Conservation (phyloP, 64 coral and sea anemone species). For the Porites australiensis region DNA sequence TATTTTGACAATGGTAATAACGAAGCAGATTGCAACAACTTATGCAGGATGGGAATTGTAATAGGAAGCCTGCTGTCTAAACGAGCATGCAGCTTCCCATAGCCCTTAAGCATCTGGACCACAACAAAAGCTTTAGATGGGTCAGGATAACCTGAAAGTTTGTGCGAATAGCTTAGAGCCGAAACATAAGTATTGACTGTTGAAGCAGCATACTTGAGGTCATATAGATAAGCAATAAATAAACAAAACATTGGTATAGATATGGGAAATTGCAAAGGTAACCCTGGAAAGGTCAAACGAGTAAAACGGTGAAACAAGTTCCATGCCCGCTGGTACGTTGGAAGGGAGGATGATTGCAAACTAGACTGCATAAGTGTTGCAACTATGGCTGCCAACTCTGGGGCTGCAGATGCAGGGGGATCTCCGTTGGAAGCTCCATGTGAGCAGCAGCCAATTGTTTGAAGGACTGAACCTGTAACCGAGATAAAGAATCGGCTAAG, state of each 20-base stretch:
- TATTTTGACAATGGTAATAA: not conserved
- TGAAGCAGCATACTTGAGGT: constrained; percentile 29
- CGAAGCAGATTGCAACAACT: not conserved
- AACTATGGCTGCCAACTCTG: constrained; percentile 48
- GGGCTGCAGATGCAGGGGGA: not conserved
- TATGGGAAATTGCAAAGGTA: not conserved
- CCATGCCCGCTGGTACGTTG: constrained; percentile 57
- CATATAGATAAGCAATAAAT: constrained; percentile 49
- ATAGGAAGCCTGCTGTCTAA: constrained; percentile 69
- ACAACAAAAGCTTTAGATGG: constrained; percentile 22
- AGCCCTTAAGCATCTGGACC: constrained; percentile 62
- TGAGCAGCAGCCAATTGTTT: too few relatives aligned
- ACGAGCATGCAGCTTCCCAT: constrained; percentile 39
- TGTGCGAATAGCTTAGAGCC: constrained; percentile 56
- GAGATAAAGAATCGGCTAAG: too few relatives aligned
- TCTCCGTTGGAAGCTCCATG: too few relatives aligned
- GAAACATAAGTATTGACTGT: constrained; percentile 58
- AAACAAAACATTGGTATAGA: not conserved
- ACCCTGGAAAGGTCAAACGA: not conserved
- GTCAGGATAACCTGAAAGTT: constrained; percentile 1
- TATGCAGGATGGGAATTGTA: constrained; percentile 57
- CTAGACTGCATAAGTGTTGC: not conserved
- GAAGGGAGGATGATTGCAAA: constrained; percentile 57
- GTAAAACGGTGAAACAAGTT: constrained; percentile 30
- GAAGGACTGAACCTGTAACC: too few relatives aligned